Conservation (phyloP, 2,113 vertebrate genomes). For the Calonectris borealis region DNA sequence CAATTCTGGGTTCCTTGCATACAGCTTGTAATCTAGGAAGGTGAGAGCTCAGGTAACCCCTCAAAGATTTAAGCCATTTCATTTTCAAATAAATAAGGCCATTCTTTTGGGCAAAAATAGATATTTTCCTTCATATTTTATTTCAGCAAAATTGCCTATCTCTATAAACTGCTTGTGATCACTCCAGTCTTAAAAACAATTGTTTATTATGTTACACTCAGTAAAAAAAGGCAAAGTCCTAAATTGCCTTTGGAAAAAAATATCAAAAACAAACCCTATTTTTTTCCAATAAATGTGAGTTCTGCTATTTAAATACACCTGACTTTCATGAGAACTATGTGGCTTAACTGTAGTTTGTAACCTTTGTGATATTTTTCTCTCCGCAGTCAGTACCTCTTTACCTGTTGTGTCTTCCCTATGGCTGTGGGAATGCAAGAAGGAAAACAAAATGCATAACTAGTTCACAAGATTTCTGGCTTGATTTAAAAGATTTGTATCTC, state of each 20-base stretch:
- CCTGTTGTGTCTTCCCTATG: neutral
- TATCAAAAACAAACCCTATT: fast-evolving
- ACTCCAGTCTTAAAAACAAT: neutral
- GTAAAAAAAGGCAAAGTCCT: neutral
- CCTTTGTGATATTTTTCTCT: neutral
- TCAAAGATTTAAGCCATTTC: neutral
- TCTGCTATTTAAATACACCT: neutral
- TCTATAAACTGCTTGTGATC: neutral
- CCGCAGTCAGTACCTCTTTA: neutral
- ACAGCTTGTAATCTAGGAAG: neutral
- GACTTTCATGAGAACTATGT: neutral
- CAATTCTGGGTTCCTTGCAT: neutral
- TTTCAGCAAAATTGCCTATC: neutral
- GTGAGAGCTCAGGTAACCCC: neutral
- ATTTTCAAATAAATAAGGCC: neutral
- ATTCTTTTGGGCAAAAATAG: neutral
- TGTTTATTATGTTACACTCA: neutral
- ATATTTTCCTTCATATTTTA: neutral
- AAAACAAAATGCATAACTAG: neutral
- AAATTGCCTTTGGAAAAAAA: neutral
- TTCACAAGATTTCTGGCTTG: neutral
- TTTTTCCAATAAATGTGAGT: neutral
- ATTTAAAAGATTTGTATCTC: neutral
- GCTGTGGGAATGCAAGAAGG: neutral
- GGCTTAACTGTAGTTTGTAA: neutral